Percentiles rank a stretch among this genome's conserved stretches.
These are phyloP conservation scores for Phyto melanocephala DNA, from an alignment of 2,888 invertebrate genomes.

Conservation along the genomic window DNA sequence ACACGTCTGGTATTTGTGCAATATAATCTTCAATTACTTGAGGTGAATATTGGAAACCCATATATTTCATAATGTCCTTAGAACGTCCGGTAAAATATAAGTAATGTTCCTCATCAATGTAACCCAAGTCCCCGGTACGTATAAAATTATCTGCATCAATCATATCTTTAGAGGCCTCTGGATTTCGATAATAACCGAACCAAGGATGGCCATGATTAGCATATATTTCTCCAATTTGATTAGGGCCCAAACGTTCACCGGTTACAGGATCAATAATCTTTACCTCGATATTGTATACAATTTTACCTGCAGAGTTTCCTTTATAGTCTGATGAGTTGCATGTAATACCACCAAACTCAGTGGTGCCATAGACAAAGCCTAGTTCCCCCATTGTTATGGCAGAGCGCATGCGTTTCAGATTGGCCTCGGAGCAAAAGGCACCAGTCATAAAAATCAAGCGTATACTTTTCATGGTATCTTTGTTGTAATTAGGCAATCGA, in stretches of 20 bases:
- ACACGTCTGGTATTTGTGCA: constrained; percentile 25
- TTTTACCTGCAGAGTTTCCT: constrained; percentile 67
- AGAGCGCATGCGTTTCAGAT: constrained; percentile 67
- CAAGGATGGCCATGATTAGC: constrained; percentile 66
- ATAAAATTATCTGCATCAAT: constrained; percentile 71
- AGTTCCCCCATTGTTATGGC: constrained; percentile 67
- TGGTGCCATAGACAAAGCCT: constrained; percentile 70
- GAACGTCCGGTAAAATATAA: constrained; percentile 71
- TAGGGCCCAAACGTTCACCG: constrained; percentile 66
- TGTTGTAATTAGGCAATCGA: constrained; percentile 66
- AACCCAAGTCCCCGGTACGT: constrained; percentile 74
- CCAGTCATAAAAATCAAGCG: constrained; percentile 70
- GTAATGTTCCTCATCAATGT: constrained; percentile 71
- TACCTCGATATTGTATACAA: constrained; percentile 63
- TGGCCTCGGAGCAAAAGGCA: constrained; percentile 64
- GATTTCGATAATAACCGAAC: constrained; percentile 72
- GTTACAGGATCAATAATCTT: constrained; percentile 69
- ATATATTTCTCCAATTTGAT: constrained; percentile 71
- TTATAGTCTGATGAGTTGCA: constrained; percentile 45
- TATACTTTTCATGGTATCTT: constrained; percentile 66
- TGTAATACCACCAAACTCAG: constrained; percentile 68
- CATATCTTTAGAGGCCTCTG: constrained; percentile 65
- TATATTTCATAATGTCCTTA: constrained; percentile 72
- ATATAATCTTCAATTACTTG: constrained; percentile 31
- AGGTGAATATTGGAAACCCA: constrained; percentile 57